Evolutionary conservation across 1,140 invertebrate genomes (phyloP), one percentile per base, ranked within the genome.

Genomic region (Telenomus remus): DNA sequence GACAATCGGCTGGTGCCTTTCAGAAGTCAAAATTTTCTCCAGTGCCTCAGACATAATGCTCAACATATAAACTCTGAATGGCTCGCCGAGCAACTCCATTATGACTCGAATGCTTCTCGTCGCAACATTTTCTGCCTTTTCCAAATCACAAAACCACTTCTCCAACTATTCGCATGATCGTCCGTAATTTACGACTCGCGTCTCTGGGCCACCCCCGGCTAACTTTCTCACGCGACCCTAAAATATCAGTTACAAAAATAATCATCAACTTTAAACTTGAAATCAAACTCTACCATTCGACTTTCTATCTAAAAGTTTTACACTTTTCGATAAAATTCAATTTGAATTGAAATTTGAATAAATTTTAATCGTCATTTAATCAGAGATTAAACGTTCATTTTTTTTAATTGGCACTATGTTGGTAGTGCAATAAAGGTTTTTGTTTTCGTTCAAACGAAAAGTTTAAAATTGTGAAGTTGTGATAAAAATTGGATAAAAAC

Each of bases 111-210:
- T 49, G 46, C 49, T 43, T 44, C 57, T 55, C 33, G 57, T 46
- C n/a, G n/a, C n/a, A 65, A 73, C 60, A 83, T 82, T 82, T 81
- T 82, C 78, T 77, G 72, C 73, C 76, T 82, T 82, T 82, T 76
- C 56, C 60, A 66, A 82, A 79, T 78, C 76, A 80, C 78, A 78
- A 78, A 79, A 80, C 78, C 72, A 71, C 66, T 71, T 61, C 64
- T 59, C 54, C 70, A 73, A 57, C 64, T n/a, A n/a, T 71, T 44
- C 66, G 43, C 71, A 65, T 53, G 61, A 76, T 56, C 68, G 60
- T 66, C 55, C 9, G n/a, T 81, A 79, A 82, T 81, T 82, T 82
- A 82, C 74, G 76, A 70, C 54, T 42, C 54, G 54, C 64, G 37
- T 54, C 35, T 34, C 16, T 11, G 13, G 33, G 33, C 42, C 7